Evolutionary conservation across 2,888 invertebrate species (phyloP).

Genomic region (Pachliopta kotzebuea): DNA sequence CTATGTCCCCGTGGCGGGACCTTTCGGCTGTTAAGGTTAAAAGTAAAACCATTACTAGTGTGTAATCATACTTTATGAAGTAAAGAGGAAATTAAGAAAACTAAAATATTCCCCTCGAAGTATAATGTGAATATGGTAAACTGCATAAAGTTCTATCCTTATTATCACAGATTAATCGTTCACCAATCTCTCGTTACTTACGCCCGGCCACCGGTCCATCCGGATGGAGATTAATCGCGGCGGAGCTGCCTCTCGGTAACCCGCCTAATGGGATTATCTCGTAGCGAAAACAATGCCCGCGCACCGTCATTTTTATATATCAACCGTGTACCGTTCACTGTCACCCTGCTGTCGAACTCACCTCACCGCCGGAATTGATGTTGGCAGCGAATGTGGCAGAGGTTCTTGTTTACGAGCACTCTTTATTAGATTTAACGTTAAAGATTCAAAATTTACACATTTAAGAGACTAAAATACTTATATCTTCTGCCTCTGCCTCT

Average conservation of each 20-base stretch:
- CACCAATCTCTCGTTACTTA: conserved; percentile 33
- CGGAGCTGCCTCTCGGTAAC: conserved; percentile 49
- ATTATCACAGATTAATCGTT: neutral
- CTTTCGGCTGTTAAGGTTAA: no score
- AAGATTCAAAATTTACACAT: no score
- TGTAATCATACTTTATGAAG: no score
- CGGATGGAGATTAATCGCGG: conserved; percentile 60
- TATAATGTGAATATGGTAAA: no score
- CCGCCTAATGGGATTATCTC: conserved; percentile 73
- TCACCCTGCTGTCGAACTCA: conserved; percentile 20
- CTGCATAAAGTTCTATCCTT: no score
- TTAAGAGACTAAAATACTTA: no score
- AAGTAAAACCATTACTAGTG: no score
- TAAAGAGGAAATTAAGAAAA: no score
- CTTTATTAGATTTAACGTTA: neutral
- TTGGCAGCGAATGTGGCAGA: neutral
- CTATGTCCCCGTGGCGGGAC: no score
- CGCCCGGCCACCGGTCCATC: conserved; percentile 39
- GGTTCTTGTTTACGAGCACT: neutral
- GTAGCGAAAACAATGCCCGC: conserved; percentile 62
- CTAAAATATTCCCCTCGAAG: no score
- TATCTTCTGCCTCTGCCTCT: no score
- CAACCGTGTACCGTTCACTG: conserved; percentile 21
- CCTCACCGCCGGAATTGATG: conserved; percentile 12
- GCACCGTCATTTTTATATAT: conserved; percentile 48